phyloP scores from a whole-genome alignment of 2,113 vertebrate genomes.

The crab-eating macaque (Macaca fascicularis) region DNA sequence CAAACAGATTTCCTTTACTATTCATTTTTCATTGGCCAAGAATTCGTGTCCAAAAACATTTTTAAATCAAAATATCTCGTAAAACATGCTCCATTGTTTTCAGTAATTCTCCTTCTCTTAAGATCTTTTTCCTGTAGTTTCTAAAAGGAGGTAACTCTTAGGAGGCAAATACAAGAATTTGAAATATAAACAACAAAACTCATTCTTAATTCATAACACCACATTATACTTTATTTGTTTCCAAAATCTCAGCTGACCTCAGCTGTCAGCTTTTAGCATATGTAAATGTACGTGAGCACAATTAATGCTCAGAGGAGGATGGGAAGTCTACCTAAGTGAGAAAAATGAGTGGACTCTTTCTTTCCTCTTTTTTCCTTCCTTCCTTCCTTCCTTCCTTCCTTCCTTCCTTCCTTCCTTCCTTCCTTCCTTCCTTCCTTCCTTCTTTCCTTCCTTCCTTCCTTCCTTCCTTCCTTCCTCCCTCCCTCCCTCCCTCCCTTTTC shows the following conservation, averaged over 20 bases:
- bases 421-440: too few relatives aligned
- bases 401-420: background rate
- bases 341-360: too few relatives aligned
- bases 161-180: background rate
- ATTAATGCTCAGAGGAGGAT: background rate
- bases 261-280: background rate
- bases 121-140: background rate
- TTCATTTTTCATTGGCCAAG: background rate
- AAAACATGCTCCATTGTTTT: background rate
- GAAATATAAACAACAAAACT: background rate
- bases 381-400: background rate
- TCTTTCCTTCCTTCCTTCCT: rapidly evolving
- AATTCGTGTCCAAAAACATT: background rate
- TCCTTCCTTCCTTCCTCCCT: too few relatives aligned
- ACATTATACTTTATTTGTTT: background rate
- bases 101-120: background rate
- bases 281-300: rapidly evolving
- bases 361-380: too few relatives aligned
- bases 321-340: background rate
- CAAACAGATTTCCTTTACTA: background rate
- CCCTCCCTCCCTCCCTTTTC: background rate
- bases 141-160: background rate
- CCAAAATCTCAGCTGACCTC: background rate
- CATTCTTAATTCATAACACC: background rate
- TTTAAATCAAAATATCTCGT: background rate